A percentile compares a stretch with the other conserved stretches of the same genome.
Evolutionary conservation across 2,888 invertebrate genomes (phyloP).

Genomic region (Philereme vetulata): DNA sequence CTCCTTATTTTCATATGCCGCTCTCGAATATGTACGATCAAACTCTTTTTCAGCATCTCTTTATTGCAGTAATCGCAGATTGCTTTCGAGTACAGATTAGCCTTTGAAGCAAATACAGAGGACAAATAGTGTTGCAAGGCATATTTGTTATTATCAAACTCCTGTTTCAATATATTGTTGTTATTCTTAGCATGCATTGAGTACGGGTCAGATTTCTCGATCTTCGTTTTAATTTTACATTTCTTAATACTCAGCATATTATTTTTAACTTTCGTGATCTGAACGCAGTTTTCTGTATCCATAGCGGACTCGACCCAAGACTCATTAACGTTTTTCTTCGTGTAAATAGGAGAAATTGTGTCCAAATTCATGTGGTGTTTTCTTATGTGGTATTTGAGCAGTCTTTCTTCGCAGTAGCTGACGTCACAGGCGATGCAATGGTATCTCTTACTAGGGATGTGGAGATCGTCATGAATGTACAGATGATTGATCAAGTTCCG

Average conservation of each 20-base stretch:
- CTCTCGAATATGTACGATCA: constrained; percentile 62
- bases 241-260: constrained; percentile 61
- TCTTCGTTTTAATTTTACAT: constrained; percentile 41
- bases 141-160: constrained; percentile 18
- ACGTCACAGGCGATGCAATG: constrained; percentile 58
- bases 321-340: constrained; percentile 57
- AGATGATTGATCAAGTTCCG: constrained; percentile 59
- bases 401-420: constrained; percentile 58
- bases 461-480: constrained; percentile 57
- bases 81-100: constrained; percentile 59
- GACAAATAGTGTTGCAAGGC: constrained; percentile 44
- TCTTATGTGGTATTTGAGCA: constrained; percentile 60
- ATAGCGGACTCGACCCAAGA: constrained; percentile 64
- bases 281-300: constrained; percentile 54
- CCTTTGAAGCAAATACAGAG: constrained; percentile 49
- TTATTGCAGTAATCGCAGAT: constrained; percentile 70
- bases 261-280: constrained; percentile 66
- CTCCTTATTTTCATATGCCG: constrained; percentile 58
- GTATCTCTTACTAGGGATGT: constrained; percentile 35
- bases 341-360: constrained; percentile 33
- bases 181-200: background rate
- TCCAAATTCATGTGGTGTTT: constrained; percentile 59
- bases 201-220: background rate
- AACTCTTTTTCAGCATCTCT: constrained; percentile 71
- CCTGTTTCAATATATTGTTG: background rate